A percentile compares a stretch with the other conserved stretches of the same genome.
Evolutionary conservation across 2,113 vertebrate species (phyloP).

Genomic region (Oophaga pumilio): DNA sequence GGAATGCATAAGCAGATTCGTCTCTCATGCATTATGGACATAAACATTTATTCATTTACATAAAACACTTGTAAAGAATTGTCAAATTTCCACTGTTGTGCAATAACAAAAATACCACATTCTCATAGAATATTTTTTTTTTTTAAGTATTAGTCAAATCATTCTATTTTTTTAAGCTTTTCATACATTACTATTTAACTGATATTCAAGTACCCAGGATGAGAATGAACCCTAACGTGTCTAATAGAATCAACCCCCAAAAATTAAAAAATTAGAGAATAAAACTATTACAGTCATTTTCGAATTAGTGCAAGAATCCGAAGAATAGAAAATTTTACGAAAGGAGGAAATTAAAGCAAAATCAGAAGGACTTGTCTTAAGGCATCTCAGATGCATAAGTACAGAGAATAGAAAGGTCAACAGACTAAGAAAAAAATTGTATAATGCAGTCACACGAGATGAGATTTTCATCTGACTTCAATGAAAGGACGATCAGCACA

Average conservation of each 20-base stretch:
- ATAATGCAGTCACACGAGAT: not conserved
- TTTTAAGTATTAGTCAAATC: constrained; percentile 63
- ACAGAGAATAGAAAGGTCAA: not conserved
- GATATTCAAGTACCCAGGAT: constrained; percentile 47
- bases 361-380: constrained; percentile 10
- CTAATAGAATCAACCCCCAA: not conserved
- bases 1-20: constrained; percentile 26
- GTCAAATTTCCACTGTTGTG: constrained; percentile 11
- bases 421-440: not conserved
- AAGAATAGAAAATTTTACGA: not conserved
- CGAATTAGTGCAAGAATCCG: constrained; percentile 5
- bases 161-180: constrained; percentile 53
- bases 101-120: constrained; percentile 42
- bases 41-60: constrained; percentile 31
- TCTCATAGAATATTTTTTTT: constrained; percentile 32
- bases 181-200: constrained; percentile 58
- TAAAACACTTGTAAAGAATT: constrained; percentile 6
- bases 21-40: constrained; percentile 45
- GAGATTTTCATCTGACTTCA: not conserved
- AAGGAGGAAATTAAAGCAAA: not conserved
- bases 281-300: not conserved
- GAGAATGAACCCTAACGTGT: constrained; percentile 28
- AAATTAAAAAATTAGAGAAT: not conserved
- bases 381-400: constrained; percentile 35
- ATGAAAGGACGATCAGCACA: not conserved